Evolutionary conservation across 2,888 invertebrate genomes (phyloP), one percentile per base, ranked within the genome.

Genomic region (Leptarthrus brevirostris): DNA sequence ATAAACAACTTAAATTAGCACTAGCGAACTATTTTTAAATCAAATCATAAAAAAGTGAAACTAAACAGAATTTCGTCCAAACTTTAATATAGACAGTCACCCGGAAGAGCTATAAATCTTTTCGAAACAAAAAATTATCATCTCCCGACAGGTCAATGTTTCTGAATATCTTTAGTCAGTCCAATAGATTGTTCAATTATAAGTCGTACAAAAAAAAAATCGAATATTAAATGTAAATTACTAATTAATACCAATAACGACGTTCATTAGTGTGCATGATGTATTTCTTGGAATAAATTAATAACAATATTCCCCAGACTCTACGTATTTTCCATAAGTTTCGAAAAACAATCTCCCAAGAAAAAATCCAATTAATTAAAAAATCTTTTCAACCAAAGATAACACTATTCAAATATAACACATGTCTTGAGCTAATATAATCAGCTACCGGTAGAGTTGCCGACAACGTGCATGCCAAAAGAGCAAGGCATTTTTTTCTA

Each of bases 341-440:
- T 58, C 36, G 34, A 30, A 58, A 58, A 36, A 58, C 36, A 58
- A 58, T 58, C 56, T 34, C 36, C 30, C 3, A 40, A 40, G 20
- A 64, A 44, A 44, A 47, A 64, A 64, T 12, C 44, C 22, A 64
- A 64, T 64, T 64, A 64, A 64, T 64, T 64, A 64, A 64, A n/a
- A 44, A 58, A 58, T 64, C 40, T 64, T 26, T 44, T n/a, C n/a
- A n/a, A 44, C 64, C 44, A 47, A 22, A 44, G 64, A 64, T 40
- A 64, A 12, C 44, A 24, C 40, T 24, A n/a, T 44, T 14, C 64
- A 40, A 8, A 58, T 6, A 36, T 16, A 64, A 44, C 64, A 64
- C 26, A 64, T 64, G 64, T 64, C 64, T 36, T 12, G 16, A 24
- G 22, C 64, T 64, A 64, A 64, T 64, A 24, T 40, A 36, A 34